phyloP scores from a whole-genome alignment of 2,888 invertebrate species.

The Scaptomyza caliginosa region DNA sequence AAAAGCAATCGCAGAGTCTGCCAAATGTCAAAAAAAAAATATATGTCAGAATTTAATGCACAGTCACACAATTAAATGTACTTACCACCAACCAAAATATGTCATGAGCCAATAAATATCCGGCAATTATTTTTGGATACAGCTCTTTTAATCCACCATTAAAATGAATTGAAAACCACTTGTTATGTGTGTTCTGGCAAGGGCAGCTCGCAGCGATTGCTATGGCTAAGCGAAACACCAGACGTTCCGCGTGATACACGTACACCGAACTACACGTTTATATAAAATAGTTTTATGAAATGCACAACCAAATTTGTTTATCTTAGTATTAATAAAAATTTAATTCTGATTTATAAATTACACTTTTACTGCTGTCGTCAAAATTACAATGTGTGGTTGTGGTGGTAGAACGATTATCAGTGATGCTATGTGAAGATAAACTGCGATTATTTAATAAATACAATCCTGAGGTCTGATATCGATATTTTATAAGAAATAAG shows the following conservation, averaged over 20 bases:
- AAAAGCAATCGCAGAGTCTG: slow-evolving; percentile 22
- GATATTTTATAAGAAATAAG: background rate
- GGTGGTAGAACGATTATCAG: slow-evolving; percentile 39
- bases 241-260: slow-evolving; percentile 49
- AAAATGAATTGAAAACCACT: slow-evolving; percentile 65
- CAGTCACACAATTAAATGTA: slow-evolving; percentile 13
- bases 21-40: slow-evolving; percentile 15
- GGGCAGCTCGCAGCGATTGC: slow-evolving; percentile 24
- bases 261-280: slow-evolving; percentile 18
- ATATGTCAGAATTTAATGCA: background rate
- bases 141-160: slow-evolving; percentile 40
- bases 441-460: slow-evolving; percentile 3
- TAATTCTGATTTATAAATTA: slow-evolving; percentile 46
- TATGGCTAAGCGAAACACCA: slow-evolving; percentile 54
- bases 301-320: slow-evolving; percentile 37
- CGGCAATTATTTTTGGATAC: slow-evolving; percentile 43
- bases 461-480: background rate
- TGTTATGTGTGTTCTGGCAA: slow-evolving; percentile 64
- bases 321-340: slow-evolving; percentile 33
- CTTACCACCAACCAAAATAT: slow-evolving; percentile 33
- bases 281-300: slow-evolving; percentile 16
- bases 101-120: slow-evolving; percentile 4
- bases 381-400: slow-evolving; percentile 51
- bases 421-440: background rate
- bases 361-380: slow-evolving; percentile 56